phyloP scores from a whole-genome alignment of 2,888 invertebrate genomes.

The Sepioteuthis lessoniana region DNA sequence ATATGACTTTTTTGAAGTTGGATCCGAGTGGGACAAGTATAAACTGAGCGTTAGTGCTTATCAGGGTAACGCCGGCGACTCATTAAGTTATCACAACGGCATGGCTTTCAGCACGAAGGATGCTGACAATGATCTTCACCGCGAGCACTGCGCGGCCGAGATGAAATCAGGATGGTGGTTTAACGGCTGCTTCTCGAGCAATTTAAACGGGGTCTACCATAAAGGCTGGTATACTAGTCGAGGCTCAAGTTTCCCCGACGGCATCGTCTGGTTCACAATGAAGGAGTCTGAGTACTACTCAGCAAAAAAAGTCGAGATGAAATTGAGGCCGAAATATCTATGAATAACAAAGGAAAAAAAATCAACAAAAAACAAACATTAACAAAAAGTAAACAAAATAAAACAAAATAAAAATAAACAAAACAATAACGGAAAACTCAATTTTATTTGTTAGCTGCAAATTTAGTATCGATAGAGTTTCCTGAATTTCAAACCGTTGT shows the following conservation, averaged over 20 bases:
- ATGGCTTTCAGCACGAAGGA: constrained; percentile 74
- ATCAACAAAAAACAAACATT: no score
- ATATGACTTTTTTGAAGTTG: constrained; percentile 68
- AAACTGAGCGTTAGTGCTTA: constrained; percentile 66
- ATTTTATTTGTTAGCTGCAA: neutral
- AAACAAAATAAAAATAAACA: neutral
- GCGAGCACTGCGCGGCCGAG: constrained; percentile 71
- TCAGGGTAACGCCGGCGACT: constrained; percentile 71
- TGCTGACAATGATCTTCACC: constrained; percentile 72
- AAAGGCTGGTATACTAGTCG: constrained; percentile 68
- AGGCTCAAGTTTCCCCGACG: constrained; percentile 65
- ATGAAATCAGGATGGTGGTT: constrained; percentile 75
- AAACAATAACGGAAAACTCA: no score
- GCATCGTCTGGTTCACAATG: constrained; percentile 70
- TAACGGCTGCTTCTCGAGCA: constrained; percentile 69
- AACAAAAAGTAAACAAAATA: no score
- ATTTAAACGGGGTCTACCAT: constrained; percentile 73
- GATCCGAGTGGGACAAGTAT: constrained; percentile 65
- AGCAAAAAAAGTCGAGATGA: constrained; percentile 71
- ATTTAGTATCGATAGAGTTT: neutral
- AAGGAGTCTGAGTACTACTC: constrained; percentile 73
- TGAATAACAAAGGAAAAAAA: constrained; percentile 6
- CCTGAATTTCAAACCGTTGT: neutral
- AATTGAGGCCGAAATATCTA: constrained; percentile 59
- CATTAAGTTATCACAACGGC: constrained; percentile 70